Evolutionary conservation across 2,797 vertebrate genomes (phyloP), one percentile per base, ranked within the genome.

Genomic region (Siniperca obscura): DNA sequence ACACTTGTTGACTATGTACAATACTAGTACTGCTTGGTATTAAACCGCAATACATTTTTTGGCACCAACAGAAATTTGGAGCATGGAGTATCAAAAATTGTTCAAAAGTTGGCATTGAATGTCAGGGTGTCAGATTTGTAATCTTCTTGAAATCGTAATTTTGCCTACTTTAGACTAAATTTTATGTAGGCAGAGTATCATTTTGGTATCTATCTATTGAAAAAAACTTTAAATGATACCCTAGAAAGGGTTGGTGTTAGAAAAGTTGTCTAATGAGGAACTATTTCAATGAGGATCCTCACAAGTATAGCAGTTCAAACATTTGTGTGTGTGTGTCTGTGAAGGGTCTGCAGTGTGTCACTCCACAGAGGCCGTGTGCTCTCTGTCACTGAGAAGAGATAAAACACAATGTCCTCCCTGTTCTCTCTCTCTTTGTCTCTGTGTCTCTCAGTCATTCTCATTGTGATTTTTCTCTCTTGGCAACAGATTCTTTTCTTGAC

Each of bases 331-430:
- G 79, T 62, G 76, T 78, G 81, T 75, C 40, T 71, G 69, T 76
- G 69, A 59, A 55, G 75, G 82, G 73, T 91, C 93, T 94, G 93
- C 88, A 89, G 87, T 91, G 88, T 89, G 88, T 95, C 94, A 91
- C 73, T 83, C 73, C 79, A 80, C 82, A 84, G 82, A 80, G 65
- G 67, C 89, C 4, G 82, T 90, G 86, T 91, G 91, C 90, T 90
- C 90, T 84, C 83, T 93, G 91, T 94, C 94, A 92, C 79, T 48
- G 69, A 80, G 56, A 59, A 78, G 40, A 82, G 84, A 94, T 92
- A 74, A 92, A 93, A 93, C 92, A 94, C 91, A 92, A 89, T 90
- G 89, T 90, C 81, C 86, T 84, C 87, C 70, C 81, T 92, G 87
- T 92, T 86, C 80, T 85, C 76, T n/a, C 83, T 78, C 16, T 69